Evolutionary conservation across 2,113 vertebrate species (phyloP).

Genomic region (Clarias magur): DNA sequence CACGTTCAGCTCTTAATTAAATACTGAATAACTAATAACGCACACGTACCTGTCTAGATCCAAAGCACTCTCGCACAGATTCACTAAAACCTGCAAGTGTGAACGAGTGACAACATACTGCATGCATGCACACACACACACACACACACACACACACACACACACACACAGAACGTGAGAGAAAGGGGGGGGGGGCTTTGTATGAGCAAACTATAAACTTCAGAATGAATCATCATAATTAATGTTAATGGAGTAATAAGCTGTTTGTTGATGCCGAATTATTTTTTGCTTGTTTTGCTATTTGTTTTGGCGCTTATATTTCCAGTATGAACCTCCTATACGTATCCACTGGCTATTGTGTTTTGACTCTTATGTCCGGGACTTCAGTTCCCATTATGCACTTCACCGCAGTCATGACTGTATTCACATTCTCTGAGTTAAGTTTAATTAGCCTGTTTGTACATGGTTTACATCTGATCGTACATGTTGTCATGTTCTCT

Average conservation of each 20-base stretch:
- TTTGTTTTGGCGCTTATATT: neutral
- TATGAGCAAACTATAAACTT: neutral
- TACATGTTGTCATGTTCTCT: too few relatives aligned
- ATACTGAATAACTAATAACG: neutral
- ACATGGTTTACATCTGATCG: too few relatives aligned
- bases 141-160: neutral
- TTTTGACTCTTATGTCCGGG: too few relatives aligned
- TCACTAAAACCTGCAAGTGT: conserved; percentile 14
- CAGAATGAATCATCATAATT: too few relatives aligned
- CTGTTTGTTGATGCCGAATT: neutral
- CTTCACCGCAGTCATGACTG: too few relatives aligned
- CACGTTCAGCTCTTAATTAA: neutral
- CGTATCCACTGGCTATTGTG: too few relatives aligned
- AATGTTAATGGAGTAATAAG: neutral
- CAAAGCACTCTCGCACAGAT: neutral
- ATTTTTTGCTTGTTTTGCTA: neutral
- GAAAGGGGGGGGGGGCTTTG: neutral
- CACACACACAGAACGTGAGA: neutral
- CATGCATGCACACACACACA: too few relatives aligned
- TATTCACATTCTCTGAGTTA: too few relatives aligned
- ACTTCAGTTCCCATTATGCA: too few relatives aligned
- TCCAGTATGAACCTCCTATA: too few relatives aligned
- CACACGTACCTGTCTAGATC: neutral
- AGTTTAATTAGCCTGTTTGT: too few relatives aligned
- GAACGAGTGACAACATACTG: conserved; percentile 25